Evolutionary conservation across 1,140 invertebrate species (phyloP).

Genomic region (Drosophila nannoptera): DNA sequence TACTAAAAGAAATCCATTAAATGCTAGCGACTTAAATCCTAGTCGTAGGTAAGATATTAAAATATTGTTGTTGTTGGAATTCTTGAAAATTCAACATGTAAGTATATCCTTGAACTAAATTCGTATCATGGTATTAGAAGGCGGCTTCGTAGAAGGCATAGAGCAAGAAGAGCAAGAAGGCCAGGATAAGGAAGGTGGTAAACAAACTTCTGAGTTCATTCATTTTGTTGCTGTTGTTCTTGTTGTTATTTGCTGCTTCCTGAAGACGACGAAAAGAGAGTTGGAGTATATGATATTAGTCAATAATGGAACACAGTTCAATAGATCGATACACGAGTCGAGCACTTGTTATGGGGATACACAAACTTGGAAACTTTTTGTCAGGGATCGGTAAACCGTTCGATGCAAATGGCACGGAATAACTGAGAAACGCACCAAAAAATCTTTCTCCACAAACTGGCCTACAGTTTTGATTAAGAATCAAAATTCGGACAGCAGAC

Average conservation of each 20-base stretch:
- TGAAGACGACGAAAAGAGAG: constrained; percentile 20
- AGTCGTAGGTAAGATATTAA: constrained; percentile 36
- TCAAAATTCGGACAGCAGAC: constrained; percentile 46
- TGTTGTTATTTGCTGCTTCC: constrained; percentile 40
- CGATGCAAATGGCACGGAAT: constrained; percentile 71
- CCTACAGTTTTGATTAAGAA: constrained; percentile 40
- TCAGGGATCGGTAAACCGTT: constrained; percentile 54
- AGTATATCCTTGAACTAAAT: constrained; percentile 59
- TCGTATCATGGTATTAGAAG: constrained; percentile 55
- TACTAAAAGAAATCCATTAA: constrained; percentile 74
- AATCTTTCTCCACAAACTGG: constrained; percentile 69
- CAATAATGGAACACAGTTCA: background rate
- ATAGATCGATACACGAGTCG: background rate
- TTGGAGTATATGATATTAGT: constrained; percentile 12
- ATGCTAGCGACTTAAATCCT: constrained; percentile 69
- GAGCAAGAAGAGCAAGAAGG: constrained; percentile 69
- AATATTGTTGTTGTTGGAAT: constrained; percentile 57
- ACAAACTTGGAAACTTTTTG: constrained; percentile 20
- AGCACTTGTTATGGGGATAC: background rate
- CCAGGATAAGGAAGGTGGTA: constrained; percentile 77
- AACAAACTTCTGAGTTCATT: constrained; percentile 77
- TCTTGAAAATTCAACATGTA: constrained; percentile 70
- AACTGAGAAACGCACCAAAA: constrained; percentile 69
- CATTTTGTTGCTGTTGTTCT: constrained; percentile 62
- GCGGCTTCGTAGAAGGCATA: constrained; percentile 77